Evolutionary conservation across 1,140 invertebrate genomes (phyloP).

Genomic region (Trichonephila clavipes): DNA sequence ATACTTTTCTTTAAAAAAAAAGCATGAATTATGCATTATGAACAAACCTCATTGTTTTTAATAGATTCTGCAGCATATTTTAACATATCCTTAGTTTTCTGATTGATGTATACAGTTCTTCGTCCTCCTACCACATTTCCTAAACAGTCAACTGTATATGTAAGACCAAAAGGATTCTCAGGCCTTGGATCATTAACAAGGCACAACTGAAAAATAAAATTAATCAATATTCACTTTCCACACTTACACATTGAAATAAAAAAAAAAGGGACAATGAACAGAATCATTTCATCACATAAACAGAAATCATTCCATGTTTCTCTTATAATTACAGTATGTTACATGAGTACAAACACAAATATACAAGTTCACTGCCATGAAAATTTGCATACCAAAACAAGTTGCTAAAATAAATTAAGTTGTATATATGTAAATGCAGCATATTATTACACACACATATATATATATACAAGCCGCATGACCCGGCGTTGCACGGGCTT

Average conservation of each 20-base stretch:
- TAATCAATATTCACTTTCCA: neutral
- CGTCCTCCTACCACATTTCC: conserved; percentile 91
- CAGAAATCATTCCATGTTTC: neutral
- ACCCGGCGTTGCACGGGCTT: too few relatives aligned
- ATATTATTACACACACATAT: too few relatives aligned
- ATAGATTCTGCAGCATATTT: conserved; percentile 89
- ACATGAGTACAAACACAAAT: too few relatives aligned
- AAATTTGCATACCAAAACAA: too few relatives aligned
- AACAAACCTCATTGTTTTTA: conserved; percentile 85
- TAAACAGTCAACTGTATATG: conserved; percentile 93
- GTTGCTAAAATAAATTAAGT: too few relatives aligned
- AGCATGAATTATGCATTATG: too few relatives aligned
- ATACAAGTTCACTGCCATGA: too few relatives aligned
- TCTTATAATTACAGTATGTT: neutral
- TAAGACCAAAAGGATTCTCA: conserved; percentile 87
- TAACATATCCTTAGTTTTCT: conserved; percentile 88
- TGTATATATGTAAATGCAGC: too few relatives aligned
- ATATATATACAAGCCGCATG: too few relatives aligned
- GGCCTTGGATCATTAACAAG: conserved; percentile 91
- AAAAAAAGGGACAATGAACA: neutral
- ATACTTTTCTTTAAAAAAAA: too few relatives aligned
- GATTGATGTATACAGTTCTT: conserved; percentile 92
- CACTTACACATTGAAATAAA: too few relatives aligned
- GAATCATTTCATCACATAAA: neutral
- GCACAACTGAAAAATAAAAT: conserved; percentile 84